Evolutionary conservation across 1,140 invertebrate species (phyloP).

Genomic region (Phortica variegata): DNA sequence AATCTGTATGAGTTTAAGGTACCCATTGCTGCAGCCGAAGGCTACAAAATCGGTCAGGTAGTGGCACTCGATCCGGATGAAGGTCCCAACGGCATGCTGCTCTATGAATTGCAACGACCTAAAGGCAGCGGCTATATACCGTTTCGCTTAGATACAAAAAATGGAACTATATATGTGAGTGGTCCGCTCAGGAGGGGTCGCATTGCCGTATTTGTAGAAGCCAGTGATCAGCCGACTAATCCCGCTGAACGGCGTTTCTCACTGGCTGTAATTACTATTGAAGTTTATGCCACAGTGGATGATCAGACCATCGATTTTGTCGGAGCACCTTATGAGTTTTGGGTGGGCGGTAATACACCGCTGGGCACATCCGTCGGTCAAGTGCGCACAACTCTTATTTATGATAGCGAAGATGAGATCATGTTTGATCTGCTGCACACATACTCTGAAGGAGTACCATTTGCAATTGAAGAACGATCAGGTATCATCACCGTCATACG

Average conservation of each 20-base stretch:
- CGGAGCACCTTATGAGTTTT: constrained; percentile 86
- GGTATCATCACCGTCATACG: constrained; percentile 85
- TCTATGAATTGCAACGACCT: constrained; percentile 74
- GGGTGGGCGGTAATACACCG: constrained; percentile 79
- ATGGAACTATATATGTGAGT: constrained; percentile 70
- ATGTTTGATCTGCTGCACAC: constrained; percentile 78
- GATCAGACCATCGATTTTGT: constrained; percentile 75
- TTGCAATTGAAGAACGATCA: constrained; percentile 83
- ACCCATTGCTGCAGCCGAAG: constrained; percentile 66
- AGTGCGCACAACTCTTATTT: constrained; percentile 67
- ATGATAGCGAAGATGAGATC: constrained; percentile 68
- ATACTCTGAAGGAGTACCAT: constrained; percentile 83
- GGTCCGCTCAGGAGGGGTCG: constrained; percentile 68
- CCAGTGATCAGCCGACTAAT: constrained; percentile 75
- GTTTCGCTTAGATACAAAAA: constrained; percentile 71
- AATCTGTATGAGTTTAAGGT: constrained; percentile 79
- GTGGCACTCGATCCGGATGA: constrained; percentile 79
- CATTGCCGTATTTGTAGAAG: constrained; percentile 79
- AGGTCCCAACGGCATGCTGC: constrained; percentile 75
- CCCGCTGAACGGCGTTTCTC: constrained; percentile 78
- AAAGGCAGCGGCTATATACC: constrained; percentile 65
- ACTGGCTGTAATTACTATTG: constrained; percentile 78
- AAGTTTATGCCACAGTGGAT: constrained; percentile 63
- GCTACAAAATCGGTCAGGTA: constrained; percentile 70
- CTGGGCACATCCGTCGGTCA: constrained; percentile 85